Percentiles rank a stretch among this genome's conserved stretches.
phyloP scores from a whole-genome alignment of 1,140 invertebrate species.

The Plodia interpunctella region DNA sequence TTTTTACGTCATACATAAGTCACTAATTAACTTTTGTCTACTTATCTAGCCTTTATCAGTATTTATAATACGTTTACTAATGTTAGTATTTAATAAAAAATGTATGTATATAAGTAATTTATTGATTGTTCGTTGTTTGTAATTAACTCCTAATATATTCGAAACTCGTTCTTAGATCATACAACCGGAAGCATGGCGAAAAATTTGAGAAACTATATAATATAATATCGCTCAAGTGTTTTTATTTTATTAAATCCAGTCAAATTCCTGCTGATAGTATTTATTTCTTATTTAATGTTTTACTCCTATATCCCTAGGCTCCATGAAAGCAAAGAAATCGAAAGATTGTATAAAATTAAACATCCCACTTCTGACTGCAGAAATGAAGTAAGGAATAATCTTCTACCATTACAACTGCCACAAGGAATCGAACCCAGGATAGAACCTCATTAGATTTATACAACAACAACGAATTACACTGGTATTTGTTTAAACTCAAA shows the following conservation, averaged over 20 bases:
- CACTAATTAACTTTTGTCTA: too few relatives aligned
- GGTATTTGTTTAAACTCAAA: too few relatives aligned
- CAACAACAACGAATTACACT: too few relatives aligned
- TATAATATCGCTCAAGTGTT: slow-evolving; percentile 32
- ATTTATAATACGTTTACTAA: background rate
- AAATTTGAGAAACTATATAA: slow-evolving; percentile 17
- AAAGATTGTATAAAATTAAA: too few relatives aligned
- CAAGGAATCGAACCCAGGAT: too few relatives aligned
- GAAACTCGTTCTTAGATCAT: background rate
- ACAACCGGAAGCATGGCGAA: slow-evolving; percentile 9
- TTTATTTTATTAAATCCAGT: slow-evolving; percentile 20
- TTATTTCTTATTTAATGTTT: background rate
- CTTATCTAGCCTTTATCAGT: background rate
- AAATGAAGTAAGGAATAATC: too few relatives aligned
- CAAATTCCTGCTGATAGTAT: slow-evolving; percentile 1
- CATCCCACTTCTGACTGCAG: too few relatives aligned
- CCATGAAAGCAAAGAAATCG: too few relatives aligned
- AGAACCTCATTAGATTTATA: too few relatives aligned
- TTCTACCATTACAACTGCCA: too few relatives aligned
- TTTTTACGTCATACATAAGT: too few relatives aligned
- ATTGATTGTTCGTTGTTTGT: background rate
- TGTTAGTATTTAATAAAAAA: background rate
- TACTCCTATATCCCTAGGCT: background rate
- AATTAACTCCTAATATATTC: background rate
- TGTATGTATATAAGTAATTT: background rate